Base-by-base conservation (phyloP, 2,888 invertebrate species). In the Fragum sueziense region DNA sequence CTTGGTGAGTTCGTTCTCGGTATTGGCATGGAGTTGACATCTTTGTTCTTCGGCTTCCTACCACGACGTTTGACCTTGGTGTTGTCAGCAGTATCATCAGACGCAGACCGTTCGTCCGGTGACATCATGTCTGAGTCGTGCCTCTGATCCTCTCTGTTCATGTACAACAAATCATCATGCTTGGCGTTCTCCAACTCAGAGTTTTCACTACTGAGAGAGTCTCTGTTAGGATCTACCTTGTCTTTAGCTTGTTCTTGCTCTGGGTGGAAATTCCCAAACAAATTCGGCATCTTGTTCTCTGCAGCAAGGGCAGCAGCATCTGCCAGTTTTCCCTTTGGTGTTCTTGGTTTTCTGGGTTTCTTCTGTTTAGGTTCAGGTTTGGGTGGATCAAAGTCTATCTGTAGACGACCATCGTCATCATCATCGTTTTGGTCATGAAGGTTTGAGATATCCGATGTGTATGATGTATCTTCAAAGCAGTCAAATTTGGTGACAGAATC, bases 1-100 rank as follows among this genome's bases (percentile, higher is more conserved):
- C 87, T 86, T 54, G 87, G 88, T 69, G 88, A 88, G 52, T 80
- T 86, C 68, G 82, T 85, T 82, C 88, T 75, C 62, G 87, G 84
- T 52, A 82, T 71, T 22, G 85, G 83, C 68, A 85, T 88, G 41
- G 85, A 85, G 33, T 83, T 84, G 74, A 88, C 84, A 41, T 88
- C 89, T 79, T 89, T 89, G 59, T 88, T 88, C 68, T 87, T 86
- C 7, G 85, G 86, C 68, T 89, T 90, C 20, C 90, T 81, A 9
- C 86, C 86, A 22, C 89, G 76, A 22, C 81, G 70, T 31, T 76
- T 61, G 51, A 82, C 73, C 71, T 85, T 87, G 17, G 77, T 71
- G 11, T 72, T 69, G 70, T 79, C 80, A n/a, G 85, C 76, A 33
- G 80, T 52, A 51, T 79, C 82, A 67, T 80, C 80, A 27, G 80